phyloP scores from a whole-genome alignment of 1,140 invertebrate genomes.

The Drosophila ercepeae region DNA sequence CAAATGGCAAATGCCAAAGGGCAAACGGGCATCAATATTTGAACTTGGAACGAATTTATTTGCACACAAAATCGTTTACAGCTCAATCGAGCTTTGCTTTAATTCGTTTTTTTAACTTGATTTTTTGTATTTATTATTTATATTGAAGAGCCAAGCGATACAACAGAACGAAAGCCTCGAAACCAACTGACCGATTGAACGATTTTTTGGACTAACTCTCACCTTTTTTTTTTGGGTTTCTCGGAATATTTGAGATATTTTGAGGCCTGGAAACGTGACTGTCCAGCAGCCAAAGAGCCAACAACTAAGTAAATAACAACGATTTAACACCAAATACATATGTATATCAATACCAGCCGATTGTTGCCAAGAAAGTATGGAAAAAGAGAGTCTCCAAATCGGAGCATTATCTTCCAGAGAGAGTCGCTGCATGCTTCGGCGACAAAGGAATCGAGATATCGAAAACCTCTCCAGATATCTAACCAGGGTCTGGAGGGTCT shows the following conservation, averaged over 20 bases:
- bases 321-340: constrained; percentile 69
- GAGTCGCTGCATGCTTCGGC: too few relatives aligned
- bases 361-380: constrained; percentile 15
- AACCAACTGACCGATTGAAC: constrained; percentile 39
- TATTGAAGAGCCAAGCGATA: constrained; percentile 9
- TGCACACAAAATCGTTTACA: constrained; percentile 8
- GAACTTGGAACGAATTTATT: constrained; percentile 15
- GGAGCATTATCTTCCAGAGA: background rate
- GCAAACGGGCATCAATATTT: constrained; percentile 13
- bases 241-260: constrained; percentile 15
- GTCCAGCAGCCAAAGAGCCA: constrained; percentile 33
- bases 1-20: background rate
- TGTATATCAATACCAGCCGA: constrained; percentile 39
- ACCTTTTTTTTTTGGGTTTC: constrained; percentile 7
- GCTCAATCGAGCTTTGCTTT: too few relatives aligned
- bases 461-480: background rate
- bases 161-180: constrained; percentile 22
- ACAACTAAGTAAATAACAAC: constrained; percentile 39
- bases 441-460: background rate
- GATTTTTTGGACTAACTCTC: background rate
- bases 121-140: constrained; percentile 1
- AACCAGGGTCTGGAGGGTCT: background rate
- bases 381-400: constrained; percentile 9
- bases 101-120: constrained; percentile 11
- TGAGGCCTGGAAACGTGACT: constrained; percentile 52